phyloP scores from a whole-genome alignment of 2,797 vertebrate species.

The Mionectes olivaceus region DNA sequence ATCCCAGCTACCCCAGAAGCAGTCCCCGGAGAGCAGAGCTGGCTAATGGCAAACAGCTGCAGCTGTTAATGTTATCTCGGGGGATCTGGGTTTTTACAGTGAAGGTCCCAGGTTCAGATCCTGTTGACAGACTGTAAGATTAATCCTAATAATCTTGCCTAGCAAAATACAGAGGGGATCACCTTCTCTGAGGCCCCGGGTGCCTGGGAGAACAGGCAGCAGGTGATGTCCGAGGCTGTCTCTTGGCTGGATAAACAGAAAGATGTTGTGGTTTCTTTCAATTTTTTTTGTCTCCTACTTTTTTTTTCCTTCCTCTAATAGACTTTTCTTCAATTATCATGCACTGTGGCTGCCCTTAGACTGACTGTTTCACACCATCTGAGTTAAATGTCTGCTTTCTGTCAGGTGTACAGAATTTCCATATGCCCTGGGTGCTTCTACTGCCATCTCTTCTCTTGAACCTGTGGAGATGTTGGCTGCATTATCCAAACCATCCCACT shows the following conservation, averaged over 20 bases:
- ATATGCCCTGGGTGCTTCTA: not conserved
- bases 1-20: slow-evolving; percentile 30
- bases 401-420: not conserved
- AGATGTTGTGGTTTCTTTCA: not conserved
- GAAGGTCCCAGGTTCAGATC: not conserved
- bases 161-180: not conserved
- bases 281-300: not conserved
- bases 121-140: slow-evolving; percentile 30
- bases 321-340: not conserved
- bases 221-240: not conserved
- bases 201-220: not conserved
- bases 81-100: not conserved
- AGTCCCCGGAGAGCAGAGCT: not conserved
- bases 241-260: not conserved
- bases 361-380: not conserved
- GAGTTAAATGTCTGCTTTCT: not conserved
- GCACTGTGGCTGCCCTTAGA: not conserved
- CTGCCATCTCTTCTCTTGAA: not conserved
- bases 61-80: not conserved
- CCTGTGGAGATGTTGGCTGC: not conserved
- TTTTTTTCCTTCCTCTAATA: not conserved
- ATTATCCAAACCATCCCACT: not conserved
- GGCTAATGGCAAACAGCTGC: slow-evolving; percentile 53
- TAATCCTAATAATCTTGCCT: slow-evolving; percentile 25
- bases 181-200: not conserved